Evolutionary conservation across 2,113 vertebrate genomes (phyloP), one percentile per base, ranked within the genome.

Genomic region (Hepsetus odoe): DNA sequence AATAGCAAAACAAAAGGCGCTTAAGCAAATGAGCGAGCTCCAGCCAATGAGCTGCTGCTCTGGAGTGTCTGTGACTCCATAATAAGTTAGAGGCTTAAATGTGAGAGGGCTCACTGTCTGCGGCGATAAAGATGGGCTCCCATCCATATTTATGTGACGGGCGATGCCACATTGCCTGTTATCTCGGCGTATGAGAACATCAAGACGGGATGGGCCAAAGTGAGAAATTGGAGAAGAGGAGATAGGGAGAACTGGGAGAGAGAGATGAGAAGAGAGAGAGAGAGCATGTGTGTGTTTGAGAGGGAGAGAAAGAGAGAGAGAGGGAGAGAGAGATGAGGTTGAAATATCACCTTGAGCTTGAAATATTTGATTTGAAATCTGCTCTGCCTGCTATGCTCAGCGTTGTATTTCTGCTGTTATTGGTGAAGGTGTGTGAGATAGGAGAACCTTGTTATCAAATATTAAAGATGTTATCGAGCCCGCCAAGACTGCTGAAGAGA

Each of bases 381-480:
- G n/a, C 62, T 73, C 72, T 76, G 49, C 83, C 74, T 86, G 83
- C 82, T 74, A 76, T 86, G 81, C 85, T 78, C 77, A 74, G 78
- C 84, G 72, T 73, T 85, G 85, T 87, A 87, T 85, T 85, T 83
- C 64, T 80, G 73, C 55, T 87, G 71, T 85, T 88, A 88, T 89
- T 88, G 87, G 87, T 82, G 83, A 84, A 85, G 86, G 87, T 87
- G 86, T 87, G 84, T 87, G 81, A 83, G 85, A 85, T 83, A 88
- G 85, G 70, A 72, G 85, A 88, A 85, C 74, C 84, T 85, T 90
- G 85, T 87, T 89, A 91, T 94, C 87, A 93, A 93, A 92, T 93
- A 93, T 94, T 92, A 89, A n/a, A 90, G 89, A 90, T 91, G 88
- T 86, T 93, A 92, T 93, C 89, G 14, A 81, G 69, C 70, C 84